Conservation (phyloP, 2,888 invertebrate genomes). For the Leptura quadrifasciata region DNA sequence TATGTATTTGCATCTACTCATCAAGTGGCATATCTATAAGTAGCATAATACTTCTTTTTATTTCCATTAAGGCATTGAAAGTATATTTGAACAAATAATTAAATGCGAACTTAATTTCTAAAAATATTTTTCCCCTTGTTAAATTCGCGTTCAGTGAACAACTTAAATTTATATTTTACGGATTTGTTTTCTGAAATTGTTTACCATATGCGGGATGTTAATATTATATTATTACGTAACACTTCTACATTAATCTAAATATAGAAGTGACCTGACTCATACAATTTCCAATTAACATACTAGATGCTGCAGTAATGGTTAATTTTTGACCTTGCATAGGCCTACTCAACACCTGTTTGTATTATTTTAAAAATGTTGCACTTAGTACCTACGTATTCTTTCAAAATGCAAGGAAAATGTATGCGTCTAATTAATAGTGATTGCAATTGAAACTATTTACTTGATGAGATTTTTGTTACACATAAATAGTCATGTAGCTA, state of each 20-base stretch:
- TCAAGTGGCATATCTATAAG: background rate
- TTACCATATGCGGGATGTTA: conserved; percentile 52
- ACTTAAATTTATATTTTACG: background rate
- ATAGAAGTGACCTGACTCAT: conserved; percentile 66
- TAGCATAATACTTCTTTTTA: background rate
- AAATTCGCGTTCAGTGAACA: background rate
- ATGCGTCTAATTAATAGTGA: no score
- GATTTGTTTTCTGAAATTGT: conserved; percentile 35
- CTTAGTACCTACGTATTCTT: background rate
- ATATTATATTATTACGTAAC: conserved; percentile 60
- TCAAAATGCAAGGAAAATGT: no score
- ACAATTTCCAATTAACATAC: conserved; percentile 54
- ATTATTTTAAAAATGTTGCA: no score
- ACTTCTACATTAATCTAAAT: conserved; percentile 62
- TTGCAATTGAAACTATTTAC: no score
- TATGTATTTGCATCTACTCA: conserved; percentile 8
- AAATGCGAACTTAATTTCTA: no score
- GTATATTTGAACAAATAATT: background rate
- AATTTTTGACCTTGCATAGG: background rate
- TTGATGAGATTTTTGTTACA: no score
- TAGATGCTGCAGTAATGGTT: conserved; percentile 34
- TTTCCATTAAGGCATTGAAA: conserved; percentile 5
- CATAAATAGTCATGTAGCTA: no score
- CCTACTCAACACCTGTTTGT: no score
- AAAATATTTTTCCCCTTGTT: no score